Percentiles rank a stretch among this genome's conserved stretches.
These are phyloP conservation scores for Rhadinocentrus ornatus DNA, from an alignment of 2,797 vertebrate genomes.

Conservation along the genomic window DNA sequence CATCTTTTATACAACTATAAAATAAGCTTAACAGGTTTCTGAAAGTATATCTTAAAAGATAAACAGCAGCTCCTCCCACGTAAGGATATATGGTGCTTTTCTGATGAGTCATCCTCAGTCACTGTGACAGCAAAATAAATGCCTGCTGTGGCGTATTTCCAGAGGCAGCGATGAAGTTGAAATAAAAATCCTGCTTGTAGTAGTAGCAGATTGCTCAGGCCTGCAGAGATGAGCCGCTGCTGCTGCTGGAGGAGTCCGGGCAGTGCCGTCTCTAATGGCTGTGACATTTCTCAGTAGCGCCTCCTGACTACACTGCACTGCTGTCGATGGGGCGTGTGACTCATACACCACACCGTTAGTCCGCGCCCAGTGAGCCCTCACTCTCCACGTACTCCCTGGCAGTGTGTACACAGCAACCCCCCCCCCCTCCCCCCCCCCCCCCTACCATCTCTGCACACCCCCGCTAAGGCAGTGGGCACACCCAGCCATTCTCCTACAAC, in stretches of 20 bases:
- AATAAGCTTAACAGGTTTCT: constrained; percentile 32
- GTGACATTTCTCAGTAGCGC: constrained; percentile 79
- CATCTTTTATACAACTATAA: constrained; percentile 16
- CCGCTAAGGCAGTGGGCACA: constrained; percentile 66
- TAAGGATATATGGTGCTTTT: constrained; percentile 62
- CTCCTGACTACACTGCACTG: constrained; percentile 78
- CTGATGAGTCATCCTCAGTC: constrained; percentile 79
- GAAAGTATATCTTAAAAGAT: constrained; percentile 29
- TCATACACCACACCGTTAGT: constrained; percentile 75
- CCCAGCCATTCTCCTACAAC: constrained; percentile 65
- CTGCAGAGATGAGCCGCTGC: constrained; percentile 40
- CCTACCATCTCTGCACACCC: constrained; percentile 25
- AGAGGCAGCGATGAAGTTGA: constrained; percentile 43
- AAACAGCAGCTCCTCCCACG: constrained; percentile 51
- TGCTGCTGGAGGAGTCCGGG: constrained; percentile 24
- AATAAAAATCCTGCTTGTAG: constrained; percentile 51
- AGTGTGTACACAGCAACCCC: constrained; percentile 11
- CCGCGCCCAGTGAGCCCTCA: constrained; percentile 74
- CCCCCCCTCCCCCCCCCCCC: not conserved
- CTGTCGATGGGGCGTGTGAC: constrained; percentile 78
- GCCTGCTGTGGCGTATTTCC: constrained; percentile 55
- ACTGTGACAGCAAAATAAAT: constrained; percentile 57
- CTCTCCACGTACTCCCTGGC: constrained; percentile 56
- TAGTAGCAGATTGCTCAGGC: constrained; percentile 53
- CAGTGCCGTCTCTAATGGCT: constrained; percentile 66